Percentiles rank a stretch among this genome's conserved stretches.
phyloP scores from a whole-genome alignment of 2,888 invertebrate genomes.

The Argyra leucocephala region DNA sequence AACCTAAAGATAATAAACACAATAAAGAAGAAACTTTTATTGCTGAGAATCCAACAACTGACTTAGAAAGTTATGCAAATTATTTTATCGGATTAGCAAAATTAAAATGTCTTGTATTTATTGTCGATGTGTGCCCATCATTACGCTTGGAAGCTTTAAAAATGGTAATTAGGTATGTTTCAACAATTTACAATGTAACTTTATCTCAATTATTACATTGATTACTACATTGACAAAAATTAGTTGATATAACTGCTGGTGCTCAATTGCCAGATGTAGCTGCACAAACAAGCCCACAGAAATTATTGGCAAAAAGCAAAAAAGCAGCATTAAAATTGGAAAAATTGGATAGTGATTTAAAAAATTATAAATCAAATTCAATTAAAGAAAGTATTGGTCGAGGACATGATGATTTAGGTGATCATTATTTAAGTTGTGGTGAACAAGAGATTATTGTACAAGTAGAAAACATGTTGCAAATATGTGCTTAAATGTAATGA shows the following conservation, averaged over 20 bases:
- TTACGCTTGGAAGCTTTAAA: slow-evolving; percentile 82
- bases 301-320: slow-evolving; percentile 78
- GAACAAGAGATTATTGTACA: slow-evolving; percentile 97
- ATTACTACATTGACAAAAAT: too few relatives aligned
- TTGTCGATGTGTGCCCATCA: slow-evolving; percentile 90
- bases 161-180: slow-evolving; percentile 87
- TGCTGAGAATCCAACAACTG: slow-evolving; percentile 84
- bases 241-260: slow-evolving; percentile 63
- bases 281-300: slow-evolving; percentile 51
- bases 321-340: slow-evolving; percentile 92
- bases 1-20: slow-evolving; percentile 90
- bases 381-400: slow-evolving; percentile 94
- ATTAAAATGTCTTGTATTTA: slow-evolving; percentile 80
- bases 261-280: slow-evolving; percentile 72
- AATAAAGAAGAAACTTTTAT: slow-evolving; percentile 79
- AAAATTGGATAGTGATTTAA: slow-evolving; percentile 91
- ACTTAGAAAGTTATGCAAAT: slow-evolving; percentile 85
- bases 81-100: slow-evolving; percentile 86
- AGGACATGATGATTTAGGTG: slow-evolving; percentile 96
- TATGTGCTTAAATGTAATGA: slow-evolving; percentile 97
- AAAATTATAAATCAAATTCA: slow-evolving; percentile 96
- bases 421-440: slow-evolving; percentile 94
- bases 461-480: slow-evolving; percentile 96
- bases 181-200: slow-evolving; percentile 87
- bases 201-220: slow-evolving; percentile 84